Percentiles rank a stretch among this genome's conserved stretches.
Evolutionary conservation across 2,113 vertebrate species (phyloP).

Genomic region (Anhinga rufa): DNA sequence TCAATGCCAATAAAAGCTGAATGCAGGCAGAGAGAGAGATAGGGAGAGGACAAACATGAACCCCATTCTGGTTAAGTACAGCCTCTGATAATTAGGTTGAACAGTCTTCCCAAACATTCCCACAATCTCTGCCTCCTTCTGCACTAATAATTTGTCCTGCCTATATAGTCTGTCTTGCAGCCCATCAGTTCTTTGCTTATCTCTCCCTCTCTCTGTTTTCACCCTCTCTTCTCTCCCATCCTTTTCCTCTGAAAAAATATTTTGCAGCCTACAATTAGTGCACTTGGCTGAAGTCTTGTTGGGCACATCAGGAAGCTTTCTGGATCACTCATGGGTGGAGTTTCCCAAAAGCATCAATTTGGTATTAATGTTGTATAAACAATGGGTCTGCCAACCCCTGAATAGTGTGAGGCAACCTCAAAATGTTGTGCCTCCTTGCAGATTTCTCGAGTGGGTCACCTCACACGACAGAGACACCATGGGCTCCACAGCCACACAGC

Average conservation of each 20-base stretch:
- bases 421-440: background rate
- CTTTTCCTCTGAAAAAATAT: constrained; percentile 19
- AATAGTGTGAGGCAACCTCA: background rate
- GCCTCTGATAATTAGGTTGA: background rate
- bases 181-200: background rate
- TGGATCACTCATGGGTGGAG: background rate
- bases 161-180: background rate
- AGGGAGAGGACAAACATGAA: background rate
- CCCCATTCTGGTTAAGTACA: background rate
- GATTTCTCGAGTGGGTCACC: background rate
- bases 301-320: constrained; percentile 45
- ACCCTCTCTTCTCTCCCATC: background rate
- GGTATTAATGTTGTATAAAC: constrained; percentile 1
- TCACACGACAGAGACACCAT: background rate
- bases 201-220: background rate
- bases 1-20: background rate
- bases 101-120: background rate
- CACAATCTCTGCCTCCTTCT: background rate
- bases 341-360: constrained; percentile 43
- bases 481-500: background rate
- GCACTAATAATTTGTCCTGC: background rate
- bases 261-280: background rate
- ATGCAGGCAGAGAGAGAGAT: background rate
- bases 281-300: background rate
- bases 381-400: background rate